Conservation (phyloP, 2,888 invertebrate genomes). For the Diarsia mendica region DNA sequence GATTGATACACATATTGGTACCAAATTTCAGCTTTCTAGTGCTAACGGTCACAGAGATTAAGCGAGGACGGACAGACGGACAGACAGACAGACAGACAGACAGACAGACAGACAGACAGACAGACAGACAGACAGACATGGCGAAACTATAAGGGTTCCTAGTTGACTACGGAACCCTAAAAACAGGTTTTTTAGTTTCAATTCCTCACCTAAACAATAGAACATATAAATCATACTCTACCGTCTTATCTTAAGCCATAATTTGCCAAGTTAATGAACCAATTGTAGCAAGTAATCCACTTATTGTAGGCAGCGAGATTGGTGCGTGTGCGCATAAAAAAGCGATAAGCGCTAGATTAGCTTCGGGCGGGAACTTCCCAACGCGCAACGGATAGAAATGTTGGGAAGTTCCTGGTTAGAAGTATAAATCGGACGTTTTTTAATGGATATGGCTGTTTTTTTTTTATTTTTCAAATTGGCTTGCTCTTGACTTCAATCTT, state of each 20-base stretch:
- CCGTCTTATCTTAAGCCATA: conserved; percentile 35
- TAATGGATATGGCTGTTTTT: neutral
- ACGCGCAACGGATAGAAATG: neutral
- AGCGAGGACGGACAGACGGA: too few species aligned
- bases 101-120: too few species aligned
- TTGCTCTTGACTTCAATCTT: too few species aligned
- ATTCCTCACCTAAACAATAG: conserved; percentile 5
- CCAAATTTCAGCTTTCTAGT: too few species aligned
- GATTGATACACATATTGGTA: too few species aligned
- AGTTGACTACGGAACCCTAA: too few species aligned
- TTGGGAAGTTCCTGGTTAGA: conserved; percentile 2
- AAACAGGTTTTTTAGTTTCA: too few species aligned
- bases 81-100: too few species aligned
- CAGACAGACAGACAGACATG: too few species aligned
- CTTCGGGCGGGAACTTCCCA: conserved; percentile 24
- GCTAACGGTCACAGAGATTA: too few species aligned
- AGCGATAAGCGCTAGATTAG: conserved; percentile 37
- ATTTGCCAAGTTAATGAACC: conserved; percentile 57
- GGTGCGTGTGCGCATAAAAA: conserved; percentile 49
- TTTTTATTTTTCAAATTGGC: too few species aligned
- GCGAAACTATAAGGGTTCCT: too few species aligned
- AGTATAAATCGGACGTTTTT: neutral
- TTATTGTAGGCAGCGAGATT: conserved; percentile 42
- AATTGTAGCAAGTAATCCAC: conserved; percentile 33
- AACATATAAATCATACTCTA: conserved; percentile 10